Evolutionary conservation across 2,888 invertebrate genomes (phyloP), one percentile per base, ranked within the genome.

Genomic region (Rhabditoides inermis): DNA sequence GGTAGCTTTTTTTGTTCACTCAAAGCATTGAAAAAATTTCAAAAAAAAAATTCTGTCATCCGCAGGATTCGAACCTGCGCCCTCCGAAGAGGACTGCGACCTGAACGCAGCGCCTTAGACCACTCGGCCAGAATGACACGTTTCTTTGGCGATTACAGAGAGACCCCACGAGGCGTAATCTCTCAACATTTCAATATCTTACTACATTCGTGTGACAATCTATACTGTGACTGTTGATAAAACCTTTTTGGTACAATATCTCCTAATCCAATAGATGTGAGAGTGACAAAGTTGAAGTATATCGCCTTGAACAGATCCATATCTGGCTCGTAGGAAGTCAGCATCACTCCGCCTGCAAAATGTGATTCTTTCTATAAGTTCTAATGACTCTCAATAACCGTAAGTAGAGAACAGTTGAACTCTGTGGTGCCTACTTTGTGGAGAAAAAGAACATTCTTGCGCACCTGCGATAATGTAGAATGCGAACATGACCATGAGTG

Each of bases 101-200:
- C 84, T 83, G 83, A 84, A 83, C 82, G 84, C 83, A 79, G 82
- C 86, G 86, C 86, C 86, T 87, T 87, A 86, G 86, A 87, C 86
- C 86, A 84, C 86, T 86, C 70, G 70, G 70, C 70, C 70, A 70
- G 66, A 65, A 61, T 60, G 57, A 57, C 61, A 51, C 46, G 47
- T 40, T 48, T 26, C 28, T 44, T n/a, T n/a, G n/a, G n/a, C n/a
- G n/a, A n/a, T n/a, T n/a, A n/a, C n/a, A n/a, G n/a, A n/a, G n/a
- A n/a, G n/a, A n/a, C n/a, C n/a, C n/a, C n/a, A n/a, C n/a, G n/a
- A n/a, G n/a, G n/a, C n/a, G n/a, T n/a, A n/a, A n/a, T n/a, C n/a
- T n/a, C n/a, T n/a, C n/a, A n/a, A n/a, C n/a, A n/a, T n/a, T n/a
- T n/a, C n/a, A n/a, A n/a, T n/a, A n/a, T n/a, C n/a, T n/a, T n/a